Evolutionary conservation across 2,797 vertebrate species (phyloP), one percentile per base, ranked within the genome.

Genomic region (Diglossa cyanea): DNA sequence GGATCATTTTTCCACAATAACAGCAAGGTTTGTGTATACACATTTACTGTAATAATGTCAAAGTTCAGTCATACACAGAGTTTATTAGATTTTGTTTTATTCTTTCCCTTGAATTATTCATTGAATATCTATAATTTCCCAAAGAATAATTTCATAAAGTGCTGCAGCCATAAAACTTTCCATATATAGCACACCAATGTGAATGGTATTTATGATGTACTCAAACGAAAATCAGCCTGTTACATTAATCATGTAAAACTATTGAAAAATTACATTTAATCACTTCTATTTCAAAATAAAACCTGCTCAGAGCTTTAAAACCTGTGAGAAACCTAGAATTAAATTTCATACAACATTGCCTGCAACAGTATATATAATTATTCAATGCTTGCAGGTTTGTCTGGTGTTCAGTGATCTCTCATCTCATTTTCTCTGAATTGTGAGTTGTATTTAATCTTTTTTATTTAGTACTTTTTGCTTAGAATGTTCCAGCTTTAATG

Each of bases 71-170:
- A 72, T 63, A 97, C 39, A 4, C 88, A 81, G 96, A 84, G 78
- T 87, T 97, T 97, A 98, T 98, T 97, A 96, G 97, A 97, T 98
- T 97, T 96, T 96, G 94, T 33, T 95, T 95, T 93, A 96, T 97
- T 96, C 88, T 82, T 95, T 88, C 4, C 79, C 79, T 96, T 98
- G 97, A 98, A 98, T 98, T 98, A 98, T 98, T 98, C 97, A 98
- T 97, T 86, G 92, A 82, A 95, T 94, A 91, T 80, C 95, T 93
- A 81, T 96, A 93, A 97, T 97, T 97, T 98, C 88, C 86, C 91
- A 78, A 93, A 93, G 86, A 97, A 97, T 97, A 97, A 98, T 97
- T 97, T 97, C 97, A 97, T 98, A 97, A 97, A 66, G 75, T 74
- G 45, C 91, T 86, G 92, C 88, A 74, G 95, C 93, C 97, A 97